A percentile compares a stretch with the other conserved stretches of the same genome.
Conservation (phyloP, 53 echinoderm and acorn worm genomes). For the Antedon mediterranea region DNA sequence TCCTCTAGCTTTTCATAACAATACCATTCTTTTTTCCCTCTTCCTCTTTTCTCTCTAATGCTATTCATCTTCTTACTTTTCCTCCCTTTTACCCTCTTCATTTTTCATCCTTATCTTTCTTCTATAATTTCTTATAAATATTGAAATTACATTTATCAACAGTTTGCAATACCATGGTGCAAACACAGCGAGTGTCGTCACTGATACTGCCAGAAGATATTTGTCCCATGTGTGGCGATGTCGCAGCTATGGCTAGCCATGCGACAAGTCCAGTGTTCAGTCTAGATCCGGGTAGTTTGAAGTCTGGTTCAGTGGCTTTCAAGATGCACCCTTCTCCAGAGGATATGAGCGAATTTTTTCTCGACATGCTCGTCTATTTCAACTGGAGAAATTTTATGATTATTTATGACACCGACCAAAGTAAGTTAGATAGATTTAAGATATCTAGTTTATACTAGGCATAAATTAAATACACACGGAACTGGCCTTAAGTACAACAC, state of each 20-base stretch:
- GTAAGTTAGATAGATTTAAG: constrained; percentile 20
- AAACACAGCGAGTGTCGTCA: constrained; percentile 55
- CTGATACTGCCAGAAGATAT: constrained; percentile 65
- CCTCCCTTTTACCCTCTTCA: too few relatives aligned
- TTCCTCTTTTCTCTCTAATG: too few relatives aligned
- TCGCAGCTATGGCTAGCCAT: constrained; percentile 76
- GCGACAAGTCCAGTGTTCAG: constrained; percentile 79
- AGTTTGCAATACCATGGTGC: not conserved
- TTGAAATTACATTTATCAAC: too few relatives aligned
- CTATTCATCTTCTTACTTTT: too few relatives aligned
- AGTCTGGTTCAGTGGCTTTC: constrained; percentile 69
- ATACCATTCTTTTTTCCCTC: too few relatives aligned
- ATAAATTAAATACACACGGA: too few relatives aligned
- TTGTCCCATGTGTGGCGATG: constrained; percentile 69
- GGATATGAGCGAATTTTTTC: constrained; percentile 65
- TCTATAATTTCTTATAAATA: too few relatives aligned
- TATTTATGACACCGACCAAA: constrained; percentile 61
- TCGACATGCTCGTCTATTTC: constrained; percentile 75
- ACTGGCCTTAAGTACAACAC: too few relatives aligned
- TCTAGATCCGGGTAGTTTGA: constrained; percentile 54
- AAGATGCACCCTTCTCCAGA: constrained; percentile 91
- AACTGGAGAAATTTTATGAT: constrained; percentile 83
- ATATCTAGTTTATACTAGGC: too few relatives aligned
- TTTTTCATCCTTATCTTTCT: too few relatives aligned
- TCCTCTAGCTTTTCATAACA: too few relatives aligned